A percentile compares a stretch with the other conserved stretches of the same genome.
Evolutionary conservation across 1,140 invertebrate species (phyloP).

Genomic region (Eulimnadia texana): DNA sequence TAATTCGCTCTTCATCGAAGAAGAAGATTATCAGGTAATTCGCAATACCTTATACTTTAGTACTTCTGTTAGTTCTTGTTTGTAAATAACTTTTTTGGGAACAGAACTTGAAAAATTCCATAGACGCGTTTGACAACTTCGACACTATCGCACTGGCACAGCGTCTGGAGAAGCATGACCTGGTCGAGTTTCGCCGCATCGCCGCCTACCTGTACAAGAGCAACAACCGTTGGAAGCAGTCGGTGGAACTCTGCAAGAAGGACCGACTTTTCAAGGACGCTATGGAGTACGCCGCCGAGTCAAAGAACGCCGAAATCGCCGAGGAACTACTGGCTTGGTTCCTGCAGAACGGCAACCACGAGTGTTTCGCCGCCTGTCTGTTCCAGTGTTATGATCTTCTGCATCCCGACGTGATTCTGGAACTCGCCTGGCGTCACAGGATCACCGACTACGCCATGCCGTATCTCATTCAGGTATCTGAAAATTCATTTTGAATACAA

Average conservation of each 20-base stretch:
- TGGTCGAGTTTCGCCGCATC: slow-evolving; percentile 97
- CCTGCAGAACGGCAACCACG: slow-evolving; percentile 82
- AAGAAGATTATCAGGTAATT: slow-evolving; percentile 83
- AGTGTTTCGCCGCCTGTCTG: slow-evolving; percentile 95
- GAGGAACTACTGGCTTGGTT: slow-evolving; percentile 97
- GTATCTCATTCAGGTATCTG: slow-evolving; percentile 85
- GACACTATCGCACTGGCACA: slow-evolving; percentile 97
- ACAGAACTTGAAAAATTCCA: slow-evolving; percentile 80
- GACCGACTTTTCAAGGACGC: slow-evolving; percentile 94
- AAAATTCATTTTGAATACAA: background rate
- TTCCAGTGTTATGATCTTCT: slow-evolving; percentile 98
- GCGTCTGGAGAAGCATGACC: slow-evolving; percentile 93
- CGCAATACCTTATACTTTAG: background rate
- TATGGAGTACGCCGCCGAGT: slow-evolving; percentile 98
- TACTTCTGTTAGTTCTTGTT: background rate
- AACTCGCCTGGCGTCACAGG: slow-evolving; percentile 95
- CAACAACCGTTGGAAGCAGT: slow-evolving; percentile 99
- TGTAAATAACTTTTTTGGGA: slow-evolving; percentile 18
- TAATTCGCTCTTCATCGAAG: slow-evolving; percentile 92
- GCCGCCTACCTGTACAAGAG: slow-evolving; percentile 98
- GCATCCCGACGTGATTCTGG: slow-evolving; percentile 94
- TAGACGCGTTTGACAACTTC: slow-evolving; percentile 99
- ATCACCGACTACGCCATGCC: slow-evolving; percentile 99
- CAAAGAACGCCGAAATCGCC: slow-evolving; percentile 86
- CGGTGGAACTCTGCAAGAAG: slow-evolving; percentile 97